A percentile compares a stretch with the other conserved stretches of the same genome.
Conservation (phyloP, 1,140 invertebrate genomes). For the Solen grandis region DNA sequence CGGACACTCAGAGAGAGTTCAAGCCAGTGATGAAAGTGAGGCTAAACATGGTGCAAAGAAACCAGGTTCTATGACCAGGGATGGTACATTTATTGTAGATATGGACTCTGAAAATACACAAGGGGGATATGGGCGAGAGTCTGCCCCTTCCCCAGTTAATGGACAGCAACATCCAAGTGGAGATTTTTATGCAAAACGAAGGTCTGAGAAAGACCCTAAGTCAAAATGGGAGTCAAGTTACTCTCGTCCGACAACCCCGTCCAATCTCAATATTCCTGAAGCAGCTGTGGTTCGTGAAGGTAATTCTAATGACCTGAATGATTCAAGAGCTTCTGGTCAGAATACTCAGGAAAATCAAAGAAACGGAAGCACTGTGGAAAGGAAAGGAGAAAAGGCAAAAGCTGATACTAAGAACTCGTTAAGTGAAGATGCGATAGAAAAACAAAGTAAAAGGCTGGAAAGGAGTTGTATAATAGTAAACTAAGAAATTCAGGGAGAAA, state of each 20-base stretch:
- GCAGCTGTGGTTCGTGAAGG: neutral
- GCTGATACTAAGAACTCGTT: constrained; percentile 30
- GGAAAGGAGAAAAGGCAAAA: constrained; percentile 9
- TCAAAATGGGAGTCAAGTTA: constrained; percentile 62
- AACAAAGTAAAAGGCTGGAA: constrained; percentile 40
- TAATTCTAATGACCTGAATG: constrained; percentile 34
- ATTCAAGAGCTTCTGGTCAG: constrained; percentile 32
- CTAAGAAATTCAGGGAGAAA: constrained; percentile 11
- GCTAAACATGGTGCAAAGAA: neutral
- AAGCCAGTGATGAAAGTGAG: neutral
- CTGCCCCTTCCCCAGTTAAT: constrained; percentile 16
- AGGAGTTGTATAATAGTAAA: constrained; percentile 38
- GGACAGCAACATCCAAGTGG: constrained; percentile 50
- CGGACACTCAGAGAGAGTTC: neutral
- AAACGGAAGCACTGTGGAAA: neutral
- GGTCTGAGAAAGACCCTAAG: constrained; percentile 62
- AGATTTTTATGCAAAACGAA: constrained; percentile 63
- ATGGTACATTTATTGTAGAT: neutral
- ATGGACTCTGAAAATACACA: neutral
- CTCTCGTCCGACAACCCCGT: constrained; percentile 58
- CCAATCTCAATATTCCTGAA: constrained; percentile 41
- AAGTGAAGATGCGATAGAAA: constrained; percentile 47
- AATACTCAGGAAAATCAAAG: constrained; percentile 15
- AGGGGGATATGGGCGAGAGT: neutral
- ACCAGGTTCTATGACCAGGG: neutral